Conservation (phyloP, 2,113 vertebrate species). For the Sinocyclocheilus maitianheensis region DNA sequence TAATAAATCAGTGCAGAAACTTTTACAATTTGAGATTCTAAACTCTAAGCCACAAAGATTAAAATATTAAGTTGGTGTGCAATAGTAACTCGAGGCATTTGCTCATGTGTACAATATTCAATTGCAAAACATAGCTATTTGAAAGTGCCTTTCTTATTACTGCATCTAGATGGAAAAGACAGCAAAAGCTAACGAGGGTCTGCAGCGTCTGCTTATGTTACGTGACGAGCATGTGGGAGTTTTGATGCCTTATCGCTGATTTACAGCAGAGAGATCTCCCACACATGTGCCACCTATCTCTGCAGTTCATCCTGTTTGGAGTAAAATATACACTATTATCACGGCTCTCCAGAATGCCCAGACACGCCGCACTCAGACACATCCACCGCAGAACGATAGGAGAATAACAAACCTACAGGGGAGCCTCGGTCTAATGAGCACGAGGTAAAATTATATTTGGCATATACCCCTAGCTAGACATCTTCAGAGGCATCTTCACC, state of each 20-base stretch:
- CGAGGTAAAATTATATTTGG: slow-evolving; percentile 21
- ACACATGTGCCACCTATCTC: slow-evolving; percentile 36
- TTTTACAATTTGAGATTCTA: too few relatives aligned
- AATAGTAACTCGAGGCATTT: background rate
- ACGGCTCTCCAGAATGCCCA: slow-evolving; percentile 22
- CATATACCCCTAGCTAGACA: background rate
- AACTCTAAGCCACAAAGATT: too few relatives aligned
- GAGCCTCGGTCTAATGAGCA: slow-evolving; percentile 18
- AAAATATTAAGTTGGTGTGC: too few relatives aligned
- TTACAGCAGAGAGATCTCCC: slow-evolving; percentile 15
- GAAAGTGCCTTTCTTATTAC: background rate
- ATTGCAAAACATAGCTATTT: background rate
- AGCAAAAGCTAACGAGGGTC: background rate
- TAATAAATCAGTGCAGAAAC: background rate
- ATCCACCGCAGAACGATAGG: background rate
- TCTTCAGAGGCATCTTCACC: slow-evolving; percentile 7
- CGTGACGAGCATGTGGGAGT: slow-evolving; percentile 24
- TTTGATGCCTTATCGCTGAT: slow-evolving; percentile 40
- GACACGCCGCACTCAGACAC: background rate
- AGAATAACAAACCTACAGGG: slow-evolving; percentile 16
- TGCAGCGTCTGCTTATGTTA: background rate
- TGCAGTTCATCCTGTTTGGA: slow-evolving; percentile 51
- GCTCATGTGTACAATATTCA: background rate
- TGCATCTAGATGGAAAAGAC: background rate
- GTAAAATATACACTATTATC: slow-evolving; percentile 55